Evolutionary conservation across 2,888 invertebrate species (phyloP), one percentile per base, ranked within the genome.

Genomic region (Platerodrilus igneus): DNA sequence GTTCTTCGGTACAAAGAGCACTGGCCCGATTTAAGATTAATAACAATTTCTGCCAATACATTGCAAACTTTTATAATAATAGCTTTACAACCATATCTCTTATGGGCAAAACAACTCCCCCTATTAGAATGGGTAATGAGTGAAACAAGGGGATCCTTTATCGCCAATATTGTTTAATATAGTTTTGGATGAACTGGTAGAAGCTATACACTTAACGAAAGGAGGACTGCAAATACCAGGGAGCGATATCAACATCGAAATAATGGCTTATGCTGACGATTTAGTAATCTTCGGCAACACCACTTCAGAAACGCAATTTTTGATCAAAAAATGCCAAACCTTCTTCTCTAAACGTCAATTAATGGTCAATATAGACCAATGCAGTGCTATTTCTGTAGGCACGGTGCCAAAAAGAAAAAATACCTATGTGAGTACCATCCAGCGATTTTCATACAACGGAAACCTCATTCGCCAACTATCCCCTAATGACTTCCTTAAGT

Each of bases 1-100:
- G 45, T 55, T 7, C 18, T 10, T 32, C 37, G 6, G 39, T 67
- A 2, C 25, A 48, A 16, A 49, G 47, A 2, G 52, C 62, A 19
- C 54, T 70, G 32, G 39, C 51, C 14, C 42, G 43, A 3, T 30
- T 30, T 13, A 2, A 13, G 2, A n/a, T 30, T 4, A 18, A 30
- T 14, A 18, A 11, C 3, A 5, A 6, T 2, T 11, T 29, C 2
- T 2, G 2, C 8, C 2, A 2, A 2, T 19, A 19, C 15, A 11
- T 19, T 10, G 2, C n/a, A 4, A 5, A 30, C 13, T 30, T 20
- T 6, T 30, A 30, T 8, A 3, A 9, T 1, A 13, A 6, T 4
- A 5, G 4, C 7, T 3, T 8, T 3, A 30, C 30, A 3, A 30
- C 10, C 5, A 5, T 30, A 2, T 11, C 30, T 2, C 19, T 11